Percentiles rank a stretch among this genome's conserved stretches.
Conservation (phyloP, 2,113 vertebrate species). For the Gymnocephalus cernua region DNA sequence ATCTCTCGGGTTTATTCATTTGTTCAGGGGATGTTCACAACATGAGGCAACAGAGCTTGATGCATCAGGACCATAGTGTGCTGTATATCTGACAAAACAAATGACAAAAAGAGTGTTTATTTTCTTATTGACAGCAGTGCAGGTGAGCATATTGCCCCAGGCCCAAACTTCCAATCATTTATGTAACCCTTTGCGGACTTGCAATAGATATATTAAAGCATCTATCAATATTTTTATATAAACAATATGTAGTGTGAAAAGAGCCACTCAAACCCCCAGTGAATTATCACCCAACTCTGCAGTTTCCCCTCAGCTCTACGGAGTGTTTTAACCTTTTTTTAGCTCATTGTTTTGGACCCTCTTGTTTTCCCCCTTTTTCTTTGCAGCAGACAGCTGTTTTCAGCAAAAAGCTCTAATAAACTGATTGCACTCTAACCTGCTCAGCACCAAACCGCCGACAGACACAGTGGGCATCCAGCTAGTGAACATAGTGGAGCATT, state of each 20-base stretch:
- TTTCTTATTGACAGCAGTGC: constrained; percentile 4
- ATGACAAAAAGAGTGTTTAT: neutral
- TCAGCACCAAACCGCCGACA: neutral
- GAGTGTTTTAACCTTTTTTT: neutral
- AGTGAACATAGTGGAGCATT: neutral
- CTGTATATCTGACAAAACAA: constrained; percentile 1
- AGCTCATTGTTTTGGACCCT: neutral
- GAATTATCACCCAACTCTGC: neutral
- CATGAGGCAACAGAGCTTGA: constrained; percentile 32
- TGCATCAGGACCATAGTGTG: neutral
- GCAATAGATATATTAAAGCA: constrained; percentile 8
- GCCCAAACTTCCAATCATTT: neutral
- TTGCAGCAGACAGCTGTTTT: no score
- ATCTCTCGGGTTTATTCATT: constrained; percentile 76
- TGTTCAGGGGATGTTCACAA: constrained; percentile 47
- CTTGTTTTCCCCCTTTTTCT: no score
- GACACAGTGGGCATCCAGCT: neutral
- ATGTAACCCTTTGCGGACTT: no score
- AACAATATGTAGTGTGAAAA: constrained; percentile 3
- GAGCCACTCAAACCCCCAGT: neutral
- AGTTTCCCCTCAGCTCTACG: neutral
- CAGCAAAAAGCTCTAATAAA: neutral
- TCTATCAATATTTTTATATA: constrained; percentile 45
- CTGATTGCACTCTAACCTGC: neutral
- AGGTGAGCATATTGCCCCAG: neutral